A percentile compares a stretch with the other conserved stretches of the same genome.
phyloP scores from a whole-genome alignment of 1,140 invertebrate species.

The Drosophila gunungcola region DNA sequence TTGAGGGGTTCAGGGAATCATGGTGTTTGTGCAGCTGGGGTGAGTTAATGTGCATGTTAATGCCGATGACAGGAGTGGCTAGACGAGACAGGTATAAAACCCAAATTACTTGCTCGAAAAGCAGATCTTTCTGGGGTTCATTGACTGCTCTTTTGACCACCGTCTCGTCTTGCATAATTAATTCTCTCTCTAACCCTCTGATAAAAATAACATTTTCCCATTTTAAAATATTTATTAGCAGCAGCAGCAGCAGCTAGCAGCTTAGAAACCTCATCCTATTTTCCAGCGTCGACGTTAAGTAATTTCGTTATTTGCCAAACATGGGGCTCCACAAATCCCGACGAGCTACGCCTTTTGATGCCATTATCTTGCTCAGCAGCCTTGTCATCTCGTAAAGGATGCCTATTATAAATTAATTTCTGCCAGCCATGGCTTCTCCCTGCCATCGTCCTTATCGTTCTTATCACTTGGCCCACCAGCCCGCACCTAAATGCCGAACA shows the following conservation, averaged over 20 bases:
- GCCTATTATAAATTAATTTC: slow-evolving; percentile 84
- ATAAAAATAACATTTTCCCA: slow-evolving; percentile 70
- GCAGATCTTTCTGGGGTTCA: slow-evolving; percentile 11
- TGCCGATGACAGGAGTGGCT: slow-evolving; percentile 25
- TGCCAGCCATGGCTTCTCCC: slow-evolving; percentile 64
- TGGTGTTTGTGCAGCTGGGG: slow-evolving; percentile 28
- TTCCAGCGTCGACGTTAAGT: slow-evolving; percentile 60
- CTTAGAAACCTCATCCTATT: slow-evolving; percentile 73
- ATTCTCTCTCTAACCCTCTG: slow-evolving; percentile 26
- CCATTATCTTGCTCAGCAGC: slow-evolving; percentile 82
- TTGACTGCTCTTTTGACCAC: slow-evolving; percentile 29
- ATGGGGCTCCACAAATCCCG: slow-evolving; percentile 39
- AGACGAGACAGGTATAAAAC: slow-evolving; percentile 24
- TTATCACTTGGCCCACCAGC: slow-evolving; percentile 49
- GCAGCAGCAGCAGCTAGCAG: slow-evolving; percentile 38
- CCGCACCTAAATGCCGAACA: slow-evolving; percentile 61
- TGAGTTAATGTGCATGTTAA: slow-evolving; percentile 42
- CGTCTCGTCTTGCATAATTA: slow-evolving; percentile 61
- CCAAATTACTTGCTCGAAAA: slow-evolving; percentile 17
- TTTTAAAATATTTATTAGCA: slow-evolving; percentile 83
- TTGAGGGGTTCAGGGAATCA: slow-evolving; percentile 6
- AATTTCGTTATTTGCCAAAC: slow-evolving; percentile 81
- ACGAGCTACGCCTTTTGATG: slow-evolving; percentile 54
- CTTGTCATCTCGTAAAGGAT: slow-evolving; percentile 83
- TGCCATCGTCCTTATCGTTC: slow-evolving; percentile 55